Base-by-base conservation (phyloP, 2,797 vertebrate species). In the Chanos chanos region DNA sequence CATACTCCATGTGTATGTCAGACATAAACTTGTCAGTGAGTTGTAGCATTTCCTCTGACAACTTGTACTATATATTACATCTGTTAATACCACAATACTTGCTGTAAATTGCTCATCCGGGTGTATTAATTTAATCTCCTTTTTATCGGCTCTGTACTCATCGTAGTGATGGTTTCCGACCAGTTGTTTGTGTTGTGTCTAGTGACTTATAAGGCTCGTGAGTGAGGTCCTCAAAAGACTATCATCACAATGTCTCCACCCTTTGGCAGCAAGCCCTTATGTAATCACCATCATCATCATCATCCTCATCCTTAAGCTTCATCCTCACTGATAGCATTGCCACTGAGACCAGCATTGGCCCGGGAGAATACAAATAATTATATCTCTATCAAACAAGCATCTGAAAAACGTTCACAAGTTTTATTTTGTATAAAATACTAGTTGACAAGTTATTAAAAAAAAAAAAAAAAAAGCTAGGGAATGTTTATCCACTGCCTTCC, bases 41-140 rank as follows among this genome's bases (percentile, higher is more conserved):
- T 64, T 78, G 74, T 78, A 77, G 77, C 72, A 81, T 77, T 69
- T 67, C 27, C 73, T 54, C 74, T 63, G 48, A 57, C 51, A 61
- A 47, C 43, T 41, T 64, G 45, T 68, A 49, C 71, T 63, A 64
- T 59, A 53, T 70, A 62, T 43, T 3, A 58, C 66, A 45, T 50
- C 41, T 63, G 58, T 66, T 41, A 15, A 24, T 55, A 27, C 60
- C 49, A 54, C 57, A 44, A 50, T 61, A 61, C 39, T 67, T 61
- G 58, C 71, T 71, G 70, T 77, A 70, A 41, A 69, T 74, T 74
- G 59, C 68, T 71, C 68, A 61, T 61, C 30, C 6, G 45, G 43
- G 55, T 58, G 27, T 47, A 50, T 50, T 37, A 13, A 44, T 64
- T 48, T 61, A 61, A 66, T 24, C 19, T 61, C 66, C 56, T 41